Percentiles rank a stretch among this genome's conserved stretches.
Conservation (phyloP, 2,113 vertebrate species). For the cat (Felis catus) region DNA sequence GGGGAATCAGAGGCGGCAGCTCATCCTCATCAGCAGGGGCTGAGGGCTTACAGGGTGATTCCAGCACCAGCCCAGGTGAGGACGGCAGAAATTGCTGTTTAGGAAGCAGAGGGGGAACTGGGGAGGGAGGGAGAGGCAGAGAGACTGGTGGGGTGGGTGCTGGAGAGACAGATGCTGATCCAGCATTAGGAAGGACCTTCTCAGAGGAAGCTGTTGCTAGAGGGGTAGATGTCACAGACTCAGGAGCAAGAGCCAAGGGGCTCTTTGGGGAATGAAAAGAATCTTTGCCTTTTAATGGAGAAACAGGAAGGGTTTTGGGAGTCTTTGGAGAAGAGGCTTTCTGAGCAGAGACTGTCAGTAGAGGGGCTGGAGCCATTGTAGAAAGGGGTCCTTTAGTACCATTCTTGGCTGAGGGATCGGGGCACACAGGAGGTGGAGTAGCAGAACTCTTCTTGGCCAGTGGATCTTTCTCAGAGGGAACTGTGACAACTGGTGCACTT, state of each 20-base stretch:
- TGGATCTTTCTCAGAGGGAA: slow-evolving; percentile 45
- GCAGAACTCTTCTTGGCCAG: slow-evolving; percentile 45
- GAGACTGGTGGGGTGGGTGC: slow-evolving; percentile 54
- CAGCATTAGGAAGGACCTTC: slow-evolving; percentile 48
- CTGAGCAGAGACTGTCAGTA: not conserved
- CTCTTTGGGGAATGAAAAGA: slow-evolving; percentile 16
- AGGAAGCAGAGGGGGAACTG: slow-evolving; percentile 74
- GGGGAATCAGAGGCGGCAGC: slow-evolving; percentile 95
- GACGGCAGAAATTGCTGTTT: slow-evolving; percentile 73
- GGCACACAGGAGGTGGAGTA: not conserved
- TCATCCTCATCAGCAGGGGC: slow-evolving; percentile 89
- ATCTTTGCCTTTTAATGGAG: slow-evolving; percentile 38
- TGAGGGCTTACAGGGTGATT: slow-evolving; percentile 67
- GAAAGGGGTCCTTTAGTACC: slow-evolving; percentile 16
- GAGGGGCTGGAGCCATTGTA: not conserved
- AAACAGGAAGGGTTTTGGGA: not conserved
- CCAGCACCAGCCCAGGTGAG: slow-evolving; percentile 62
- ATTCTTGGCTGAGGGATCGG: slow-evolving; percentile 47
- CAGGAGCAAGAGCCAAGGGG: not conserved
- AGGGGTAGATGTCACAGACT: slow-evolving; percentile 27
- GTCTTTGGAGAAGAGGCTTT: slow-evolving; percentile 58
- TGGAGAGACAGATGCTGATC: slow-evolving; percentile 40
- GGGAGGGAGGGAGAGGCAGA: slow-evolving; percentile 63
- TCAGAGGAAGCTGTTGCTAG: slow-evolving; percentile 40
- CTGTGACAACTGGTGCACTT: not conserved